A percentile compares a stretch with the other conserved stretches of the same genome.
These are phyloP conservation scores for Drosophila cardini DNA, from an alignment of 1,140 invertebrate genomes.

Conservation along the genomic window DNA sequence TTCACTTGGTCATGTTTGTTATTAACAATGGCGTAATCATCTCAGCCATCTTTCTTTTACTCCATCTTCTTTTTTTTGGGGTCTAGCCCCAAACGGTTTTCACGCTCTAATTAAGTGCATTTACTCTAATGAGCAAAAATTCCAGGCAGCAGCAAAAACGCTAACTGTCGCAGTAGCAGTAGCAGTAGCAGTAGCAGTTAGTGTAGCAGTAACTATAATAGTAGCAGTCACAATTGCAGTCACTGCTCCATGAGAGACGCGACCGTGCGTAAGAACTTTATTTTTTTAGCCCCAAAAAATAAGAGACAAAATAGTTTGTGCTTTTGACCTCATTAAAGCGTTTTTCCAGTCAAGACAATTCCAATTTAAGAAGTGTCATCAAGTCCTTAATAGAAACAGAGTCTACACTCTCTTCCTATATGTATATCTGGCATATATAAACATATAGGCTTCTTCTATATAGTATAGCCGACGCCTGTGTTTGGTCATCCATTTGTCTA, in stretches of 20 bases:
- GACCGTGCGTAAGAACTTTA: slow-evolving; percentile 75
- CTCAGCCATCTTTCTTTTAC: slow-evolving; percentile 25
- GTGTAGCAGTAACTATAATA: neutral
- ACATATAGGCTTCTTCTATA: slow-evolving; percentile 6
- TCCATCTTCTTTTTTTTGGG: slow-evolving; percentile 25
- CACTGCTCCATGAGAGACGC: slow-evolving; percentile 39
- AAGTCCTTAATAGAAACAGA: neutral
- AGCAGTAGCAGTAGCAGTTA: slow-evolving; percentile 18
- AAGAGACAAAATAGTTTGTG: slow-evolving; percentile 6
- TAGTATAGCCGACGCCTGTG: neutral
- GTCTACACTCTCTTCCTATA: neutral
- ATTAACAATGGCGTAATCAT: slow-evolving; percentile 78
- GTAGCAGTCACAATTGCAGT: slow-evolving; percentile 18
- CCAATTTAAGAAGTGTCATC: neutral
- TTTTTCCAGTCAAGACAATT: slow-evolving; percentile 1
- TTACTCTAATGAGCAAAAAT: slow-evolving; percentile 82
- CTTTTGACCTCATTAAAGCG: slow-evolving; percentile 8
- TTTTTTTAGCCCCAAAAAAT: slow-evolving; percentile 26
- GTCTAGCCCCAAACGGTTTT: slow-evolving; percentile 42
- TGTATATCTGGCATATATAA: neutral
- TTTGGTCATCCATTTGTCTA: slow-evolving; percentile 65
- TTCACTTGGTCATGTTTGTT: slow-evolving; percentile 62
- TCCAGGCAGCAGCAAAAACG: slow-evolving; percentile 34
- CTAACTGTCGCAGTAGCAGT: slow-evolving; percentile 49
- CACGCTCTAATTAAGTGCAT: slow-evolving; percentile 79